Base-by-base conservation (phyloP, 1,140 invertebrate species). In the Cotesia vestalis region DNA sequence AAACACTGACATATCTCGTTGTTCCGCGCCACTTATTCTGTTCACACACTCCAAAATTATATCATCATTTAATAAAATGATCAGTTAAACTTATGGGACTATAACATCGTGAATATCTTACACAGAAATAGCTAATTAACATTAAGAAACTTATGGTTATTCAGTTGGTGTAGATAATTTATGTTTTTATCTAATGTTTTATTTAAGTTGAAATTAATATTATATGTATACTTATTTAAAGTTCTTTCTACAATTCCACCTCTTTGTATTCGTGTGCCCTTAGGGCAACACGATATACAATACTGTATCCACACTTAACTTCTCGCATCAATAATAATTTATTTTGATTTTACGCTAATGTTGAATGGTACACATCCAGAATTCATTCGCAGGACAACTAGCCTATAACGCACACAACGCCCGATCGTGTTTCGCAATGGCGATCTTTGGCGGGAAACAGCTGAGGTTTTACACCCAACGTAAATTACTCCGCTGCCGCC, bases 381-480 rank as follows among this genome's bases (percentile, higher is more conserved):
- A 68, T 69, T 36, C 14, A 75, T 80, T 77, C 77, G 80, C 79
- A 75, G 40, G 73, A 77, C 77, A 83, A 76, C 75, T 79, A 80
- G 79, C 73, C 73, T 76, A 77, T 73, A 76, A 75, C 75, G 76
- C 77, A 79, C 80, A 82, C 81, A 81, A 84, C 80, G 78, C 81
- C 77, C 78, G 77, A 81, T 75, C 79, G 79, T 76, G 79, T 88
- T 88, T 87, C 87, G 88, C 89, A 89, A 87, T 89, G 89, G 88
- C 87, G 86, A 84, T 83, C 85, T 87, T 89, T 90, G 89, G 89
- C 89, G 89, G 89, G 89, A 90, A 90, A 90, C 89, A 90, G 89
- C 89, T 90, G 89, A 90, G 89, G 85, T 83, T 85, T 80, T 80
- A 82, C 78, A 73, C 73, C 79, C 77, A 77, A 79, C 81, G 73